Percentiles rank a stretch among this genome's conserved stretches.
Evolutionary conservation across 53 echinoderm and acorn worm genomes (phyloP).

Genomic region (Pentamera pediparva): DNA sequence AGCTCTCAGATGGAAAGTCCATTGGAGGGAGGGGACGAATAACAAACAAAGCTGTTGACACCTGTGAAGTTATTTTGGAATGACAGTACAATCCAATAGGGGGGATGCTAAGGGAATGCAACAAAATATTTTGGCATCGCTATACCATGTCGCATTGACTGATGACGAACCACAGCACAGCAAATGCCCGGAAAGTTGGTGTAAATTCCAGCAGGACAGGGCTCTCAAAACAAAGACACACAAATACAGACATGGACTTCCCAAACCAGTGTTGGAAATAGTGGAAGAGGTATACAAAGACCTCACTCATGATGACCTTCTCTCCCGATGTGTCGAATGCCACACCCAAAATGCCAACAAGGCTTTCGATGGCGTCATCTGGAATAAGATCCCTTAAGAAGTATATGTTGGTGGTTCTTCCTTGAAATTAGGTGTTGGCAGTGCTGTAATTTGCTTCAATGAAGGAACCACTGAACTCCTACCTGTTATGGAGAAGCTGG

Average conservation of each 20-base stretch:
- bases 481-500: background rate
- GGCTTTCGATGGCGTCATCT: conserved; percentile 11
- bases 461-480: background rate
- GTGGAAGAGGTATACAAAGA: conserved; percentile 23
- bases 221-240: conserved; percentile 1
- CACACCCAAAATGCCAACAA: conserved; percentile 23
- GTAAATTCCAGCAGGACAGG: conserved; percentile 8
- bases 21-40: conserved; percentile 35
- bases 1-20: conserved; percentile 34
- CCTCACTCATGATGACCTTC: conserved; percentile 19
- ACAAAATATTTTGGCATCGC: conserved; percentile 10
- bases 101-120: conserved; percentile 14
- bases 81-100: conserved; percentile 9
- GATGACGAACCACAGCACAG: conserved; percentile 12
- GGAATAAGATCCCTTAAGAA: conserved; percentile 10
- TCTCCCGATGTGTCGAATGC: conserved; percentile 11
- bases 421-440: background rate
- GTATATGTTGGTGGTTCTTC: conserved; percentile 14
- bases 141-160: conserved; percentile 8
- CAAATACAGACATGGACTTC: conserved; percentile 11
- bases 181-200: conserved; percentile 23
- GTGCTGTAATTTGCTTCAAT: conserved; percentile 2
- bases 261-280: background rate
- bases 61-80: conserved; percentile 32
- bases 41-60: conserved; percentile 24